Evolutionary conservation across 2,888 invertebrate genomes (phyloP).

Genomic region (Aleiodes testaceus): DNA sequence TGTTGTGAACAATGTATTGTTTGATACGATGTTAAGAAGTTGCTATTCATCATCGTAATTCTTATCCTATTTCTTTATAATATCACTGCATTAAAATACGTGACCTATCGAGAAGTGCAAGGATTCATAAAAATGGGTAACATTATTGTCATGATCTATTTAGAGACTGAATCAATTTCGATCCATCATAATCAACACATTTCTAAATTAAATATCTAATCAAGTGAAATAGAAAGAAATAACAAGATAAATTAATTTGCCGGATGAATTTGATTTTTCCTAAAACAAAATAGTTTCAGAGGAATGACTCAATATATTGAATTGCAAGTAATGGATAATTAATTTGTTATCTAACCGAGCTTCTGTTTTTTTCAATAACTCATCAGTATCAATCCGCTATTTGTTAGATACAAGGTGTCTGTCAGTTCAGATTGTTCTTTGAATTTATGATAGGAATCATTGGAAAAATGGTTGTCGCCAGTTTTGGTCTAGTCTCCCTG

Average conservation of each 20-base stretch:
- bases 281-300: neutral
- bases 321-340: slow-evolving; percentile 10
- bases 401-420: neutral
- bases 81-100: too few relatives aligned
- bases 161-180: too few relatives aligned
- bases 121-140: too few relatives aligned
- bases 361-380: neutral
- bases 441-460: slow-evolving; percentile 4
- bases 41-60: too few relatives aligned
- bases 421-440: too few relatives aligned
- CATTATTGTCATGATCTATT: too few relatives aligned
- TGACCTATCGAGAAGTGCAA: too few relatives aligned
- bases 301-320: slow-evolving; percentile 1
- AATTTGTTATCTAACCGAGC: slow-evolving; percentile 9
- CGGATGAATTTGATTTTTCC: neutral
- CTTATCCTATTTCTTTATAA: too few relatives aligned
- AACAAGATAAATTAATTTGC: neutral
- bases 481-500: slow-evolving; percentile 48
- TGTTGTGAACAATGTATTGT: neutral
- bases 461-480: slow-evolving; percentile 57
- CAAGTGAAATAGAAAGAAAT: neutral
- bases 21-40: too few relatives aligned
- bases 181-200: too few relatives aligned
- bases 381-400: neutral
- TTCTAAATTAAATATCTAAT: too few relatives aligned